Evolutionary conservation across 2,113 vertebrate species (phyloP), one percentile per base, ranked within the genome.

Genomic region (Natator depressus): DNA sequence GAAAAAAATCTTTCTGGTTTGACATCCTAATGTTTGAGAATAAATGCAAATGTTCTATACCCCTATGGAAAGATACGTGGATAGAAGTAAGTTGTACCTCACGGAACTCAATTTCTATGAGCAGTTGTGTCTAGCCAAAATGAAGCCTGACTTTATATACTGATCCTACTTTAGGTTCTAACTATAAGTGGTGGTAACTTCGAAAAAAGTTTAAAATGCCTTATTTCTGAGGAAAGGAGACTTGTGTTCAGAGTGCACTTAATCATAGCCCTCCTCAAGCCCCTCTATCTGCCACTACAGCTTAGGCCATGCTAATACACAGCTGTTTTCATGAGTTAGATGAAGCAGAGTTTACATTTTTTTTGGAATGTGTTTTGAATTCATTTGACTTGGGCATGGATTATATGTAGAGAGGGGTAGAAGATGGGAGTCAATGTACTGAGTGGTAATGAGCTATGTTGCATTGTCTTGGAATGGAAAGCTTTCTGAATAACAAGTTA

Each of bases 211-310:
- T 55, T 11, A 38, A 0, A 14, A 31, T 80, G 35, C 42, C 55
- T n/a, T 35, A 14, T 83, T 90, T 81, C 0, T 1, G 0, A n/a
- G 84, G 81, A 81, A 35, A 72, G 59, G 14, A 6, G 24, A 6
- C 51, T 17, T 65, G 14, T 59, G 24, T 31, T 79, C n/a, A 3
- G 69, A 59, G 31, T 69, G 19, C 16, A n/a, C 14, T 65, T 31
- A 65, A 69, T n/a, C 35, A 72, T 20, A 38, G n/a, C 31, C 16
- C 31, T 65, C 62, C 35, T 35, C 35, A n/a, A 35, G 6, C 31
- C 14, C 14, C 2, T n/a, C 31, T 16, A 69, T 69, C 62, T n/a
- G 31, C 65, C 65, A 20, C 19, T 38, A 72, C 19, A 17, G 17
- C 35, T 8, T 20, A 69, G 65, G n/a, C 65, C 65, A 72, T 8